A percentile compares a stretch with the other conserved stretches of the same genome.
phyloP scores from a whole-genome alignment of 2,113 vertebrate species.

The Fulmarus glacialis region DNA sequence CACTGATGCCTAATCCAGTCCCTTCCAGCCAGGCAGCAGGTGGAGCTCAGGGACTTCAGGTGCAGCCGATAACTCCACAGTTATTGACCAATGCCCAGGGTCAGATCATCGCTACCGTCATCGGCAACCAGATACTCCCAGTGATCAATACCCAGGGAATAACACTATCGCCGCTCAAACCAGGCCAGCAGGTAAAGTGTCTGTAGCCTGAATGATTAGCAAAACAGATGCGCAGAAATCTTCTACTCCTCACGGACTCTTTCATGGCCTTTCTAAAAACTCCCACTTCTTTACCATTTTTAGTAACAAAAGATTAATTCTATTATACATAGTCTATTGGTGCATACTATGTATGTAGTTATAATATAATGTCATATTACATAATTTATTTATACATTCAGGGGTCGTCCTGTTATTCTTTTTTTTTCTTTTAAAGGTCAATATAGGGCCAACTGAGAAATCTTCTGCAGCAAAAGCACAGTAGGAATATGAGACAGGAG shows the following conservation, averaged over 20 bases:
- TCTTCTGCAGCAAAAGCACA: background rate
- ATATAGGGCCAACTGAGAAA: background rate
- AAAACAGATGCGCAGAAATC: background rate
- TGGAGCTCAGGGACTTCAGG: conserved; percentile 92
- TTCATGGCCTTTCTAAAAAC: background rate
- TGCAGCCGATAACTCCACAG: conserved; percentile 97
- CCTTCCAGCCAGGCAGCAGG: conserved; percentile 89
- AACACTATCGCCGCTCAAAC: conserved; percentile 96
- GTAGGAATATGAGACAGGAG: background rate
- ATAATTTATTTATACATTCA: background rate
- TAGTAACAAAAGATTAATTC: background rate
- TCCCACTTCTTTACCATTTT: background rate
- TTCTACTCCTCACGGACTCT: accelerated
- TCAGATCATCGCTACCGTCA: conserved; percentile 98
- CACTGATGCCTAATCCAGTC: conserved; percentile 95
- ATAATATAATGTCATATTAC: background rate
- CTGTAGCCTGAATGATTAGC: background rate
- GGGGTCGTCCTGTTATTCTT: background rate
- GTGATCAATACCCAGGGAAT: conserved; percentile 99
- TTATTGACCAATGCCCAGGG: conserved; percentile 98
- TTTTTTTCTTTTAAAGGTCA: background rate
- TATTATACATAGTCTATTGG: background rate
- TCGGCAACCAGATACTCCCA: conserved; percentile 98
- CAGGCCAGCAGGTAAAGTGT: conserved; percentile 92
- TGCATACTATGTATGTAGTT: background rate